These are phyloP conservation scores for Pseudopleuronectes americanus DNA, from an alignment of 2,797 vertebrate species.

Conservation along the genomic window DNA sequence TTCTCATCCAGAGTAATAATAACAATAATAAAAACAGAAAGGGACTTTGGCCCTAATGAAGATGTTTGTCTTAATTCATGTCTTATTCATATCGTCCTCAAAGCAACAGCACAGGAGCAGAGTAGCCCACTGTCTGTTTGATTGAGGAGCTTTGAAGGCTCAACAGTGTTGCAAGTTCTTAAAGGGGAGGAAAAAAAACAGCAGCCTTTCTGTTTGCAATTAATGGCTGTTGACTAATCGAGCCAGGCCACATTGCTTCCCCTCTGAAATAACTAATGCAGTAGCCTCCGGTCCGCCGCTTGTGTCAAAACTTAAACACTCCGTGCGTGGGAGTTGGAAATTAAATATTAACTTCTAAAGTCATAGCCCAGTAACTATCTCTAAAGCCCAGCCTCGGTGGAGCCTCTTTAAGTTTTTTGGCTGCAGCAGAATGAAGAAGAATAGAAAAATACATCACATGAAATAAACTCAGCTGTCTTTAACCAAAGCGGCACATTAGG, in stretches of 20 bases:
- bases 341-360: slow-evolving; percentile 81
- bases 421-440: slow-evolving; percentile 57
- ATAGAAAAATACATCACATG: slow-evolving; percentile 38
- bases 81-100: slow-evolving; percentile 10
- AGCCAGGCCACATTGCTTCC: slow-evolving; percentile 75
- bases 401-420: slow-evolving; percentile 60
- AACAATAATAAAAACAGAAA: neutral
- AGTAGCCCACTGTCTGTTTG: slow-evolving; percentile 43
- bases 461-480: slow-evolving; percentile 46
- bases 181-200: slow-evolving; percentile 15
- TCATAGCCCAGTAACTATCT: slow-evolving; percentile 79
- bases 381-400: slow-evolving; percentile 72
- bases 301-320: slow-evolving; percentile 77
- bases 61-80: slow-evolving; percentile 20
- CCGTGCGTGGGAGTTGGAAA: slow-evolving; percentile 77
- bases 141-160: slow-evolving; percentile 64
- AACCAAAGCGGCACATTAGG: slow-evolving; percentile 35
- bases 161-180: slow-evolving; percentile 52
- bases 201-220: slow-evolving; percentile 66
- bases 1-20: neutral
- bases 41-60: neutral
- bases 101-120: slow-evolving; percentile 33
- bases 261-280: slow-evolving; percentile 75
- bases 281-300: slow-evolving; percentile 74
- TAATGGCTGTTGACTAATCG: slow-evolving; percentile 80